Evolutionary conservation across 1,140 invertebrate species (phyloP).

Genomic region (Drosophila suzukii): DNA sequence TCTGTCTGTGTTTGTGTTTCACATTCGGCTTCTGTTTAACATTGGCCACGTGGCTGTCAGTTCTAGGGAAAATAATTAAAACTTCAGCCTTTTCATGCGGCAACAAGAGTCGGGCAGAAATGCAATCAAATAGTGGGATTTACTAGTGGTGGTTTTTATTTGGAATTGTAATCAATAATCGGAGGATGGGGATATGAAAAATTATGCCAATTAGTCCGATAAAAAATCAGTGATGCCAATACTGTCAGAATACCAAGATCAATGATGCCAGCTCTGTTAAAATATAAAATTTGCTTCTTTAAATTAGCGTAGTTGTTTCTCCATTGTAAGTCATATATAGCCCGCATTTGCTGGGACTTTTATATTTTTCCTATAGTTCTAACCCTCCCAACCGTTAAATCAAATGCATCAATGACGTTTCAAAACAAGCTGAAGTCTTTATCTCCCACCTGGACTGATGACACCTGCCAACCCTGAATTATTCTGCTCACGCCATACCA

Average conservation of each 20-base stretch:
- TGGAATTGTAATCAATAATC: not conserved
- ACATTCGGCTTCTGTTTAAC: constrained; percentile 41
- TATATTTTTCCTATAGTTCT: not conserved
- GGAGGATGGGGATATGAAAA: too few relatives aligned
- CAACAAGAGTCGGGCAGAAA: constrained; percentile 5
- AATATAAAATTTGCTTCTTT: too few relatives aligned
- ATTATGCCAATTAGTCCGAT: not conserved
- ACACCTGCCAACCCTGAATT: constrained; percentile 23
- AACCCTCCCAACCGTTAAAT: not conserved
- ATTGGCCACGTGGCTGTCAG: constrained; percentile 42
- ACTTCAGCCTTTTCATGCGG: constrained; percentile 19
- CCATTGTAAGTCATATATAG: too few relatives aligned
- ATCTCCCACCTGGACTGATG: not conserved
- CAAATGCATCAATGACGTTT: not conserved
- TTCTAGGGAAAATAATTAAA: constrained; percentile 44
- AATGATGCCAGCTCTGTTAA: not conserved
- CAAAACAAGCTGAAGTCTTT: not conserved
- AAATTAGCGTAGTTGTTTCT: too few relatives aligned
- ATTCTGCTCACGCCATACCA: not conserved
- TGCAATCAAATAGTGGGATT: constrained; percentile 15
- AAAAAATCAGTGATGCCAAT: not conserved
- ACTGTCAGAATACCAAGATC: not conserved
- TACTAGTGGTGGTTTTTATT: not conserved
- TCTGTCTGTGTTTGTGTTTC: constrained; percentile 16
- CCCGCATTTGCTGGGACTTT: not conserved